Conservation (phyloP, 2,888 invertebrate species). For the Lagria hirta region DNA sequence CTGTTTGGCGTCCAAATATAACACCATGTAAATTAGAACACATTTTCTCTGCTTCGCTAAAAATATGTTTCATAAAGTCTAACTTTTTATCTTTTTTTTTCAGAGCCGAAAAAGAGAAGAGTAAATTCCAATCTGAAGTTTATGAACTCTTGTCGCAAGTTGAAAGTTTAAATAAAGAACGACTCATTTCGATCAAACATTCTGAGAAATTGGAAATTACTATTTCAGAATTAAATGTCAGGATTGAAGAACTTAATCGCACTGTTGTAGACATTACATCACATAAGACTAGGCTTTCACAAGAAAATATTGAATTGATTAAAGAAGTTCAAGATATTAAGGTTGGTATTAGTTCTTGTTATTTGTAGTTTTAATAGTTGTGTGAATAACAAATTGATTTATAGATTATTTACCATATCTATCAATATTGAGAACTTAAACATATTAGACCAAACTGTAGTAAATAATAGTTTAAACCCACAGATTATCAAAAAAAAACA, state of each 20-base stretch:
- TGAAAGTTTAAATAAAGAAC: constrained; percentile 93
- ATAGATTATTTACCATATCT: too few species aligned
- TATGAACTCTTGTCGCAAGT: constrained; percentile 96
- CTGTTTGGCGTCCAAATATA: too few species aligned
- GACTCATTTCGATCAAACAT: constrained; percentile 74
- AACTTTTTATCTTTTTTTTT: too few species aligned
- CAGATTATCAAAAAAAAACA: too few species aligned
- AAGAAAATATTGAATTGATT: constrained; percentile 89
- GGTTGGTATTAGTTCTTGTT: too few species aligned
- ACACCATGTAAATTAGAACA: too few species aligned
- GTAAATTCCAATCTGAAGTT: constrained; percentile 97
- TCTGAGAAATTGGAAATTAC: constrained; percentile 89
- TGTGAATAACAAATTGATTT: too few species aligned
- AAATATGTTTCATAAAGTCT: too few species aligned
- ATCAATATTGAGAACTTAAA: too few species aligned
- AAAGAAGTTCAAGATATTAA: constrained; percentile 98
- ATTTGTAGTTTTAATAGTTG: too few species aligned
- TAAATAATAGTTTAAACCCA: too few species aligned
- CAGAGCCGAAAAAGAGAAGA: constrained; percentile 98
- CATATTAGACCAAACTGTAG: background rate
- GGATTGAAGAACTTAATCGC: constrained; percentile 95
- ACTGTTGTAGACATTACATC: constrained; percentile 97
- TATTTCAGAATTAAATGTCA: constrained; percentile 91
- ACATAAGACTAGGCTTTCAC: constrained; percentile 92
- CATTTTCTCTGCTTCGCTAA: too few species aligned